Percentiles rank a stretch among this genome's conserved stretches.
These are phyloP conservation scores for Mythimna loreyi DNA, from an alignment of 2,888 invertebrate genomes.

Conservation along the genomic window DNA sequence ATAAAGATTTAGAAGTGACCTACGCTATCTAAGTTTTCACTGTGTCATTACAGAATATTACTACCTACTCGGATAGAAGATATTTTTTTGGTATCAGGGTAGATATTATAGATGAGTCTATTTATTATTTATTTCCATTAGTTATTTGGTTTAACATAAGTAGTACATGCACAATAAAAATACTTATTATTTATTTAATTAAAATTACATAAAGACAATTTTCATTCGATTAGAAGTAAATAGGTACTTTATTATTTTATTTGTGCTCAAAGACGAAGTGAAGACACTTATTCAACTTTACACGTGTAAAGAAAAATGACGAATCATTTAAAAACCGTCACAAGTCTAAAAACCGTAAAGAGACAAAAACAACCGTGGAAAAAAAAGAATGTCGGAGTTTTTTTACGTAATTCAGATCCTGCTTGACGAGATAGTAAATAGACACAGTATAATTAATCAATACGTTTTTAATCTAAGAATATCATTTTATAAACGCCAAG, in stretches of 20 bases:
- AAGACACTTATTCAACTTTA: not conserved
- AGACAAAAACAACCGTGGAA: not conserved
- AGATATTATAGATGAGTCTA: not conserved
- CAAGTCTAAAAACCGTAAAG: conserved; percentile 4
- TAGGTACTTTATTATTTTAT: not conserved
- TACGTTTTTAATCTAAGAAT: conserved; percentile 24
- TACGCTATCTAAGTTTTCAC: not conserved
- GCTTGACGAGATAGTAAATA: conserved; percentile 52
- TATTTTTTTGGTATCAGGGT: not conserved
- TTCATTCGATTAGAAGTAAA: not conserved
- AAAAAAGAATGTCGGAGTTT: conserved; percentile 15
- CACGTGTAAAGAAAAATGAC: not conserved
- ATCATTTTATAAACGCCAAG: conserved; percentile 22
- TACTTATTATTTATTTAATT: too few species aligned
- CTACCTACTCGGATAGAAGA: not conserved
- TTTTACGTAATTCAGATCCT: conserved; percentile 58
- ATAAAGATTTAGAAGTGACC: not conserved
- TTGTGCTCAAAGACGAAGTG: not conserved
- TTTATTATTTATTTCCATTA: not conserved
- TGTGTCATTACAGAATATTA: not conserved
- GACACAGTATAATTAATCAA: conserved; percentile 46
- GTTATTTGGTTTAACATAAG: too few species aligned
- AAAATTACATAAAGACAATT: too few species aligned
- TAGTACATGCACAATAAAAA: too few species aligned
- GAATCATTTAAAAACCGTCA: not conserved